Conservation (phyloP, 2,888 invertebrate genomes). For the Ormyrus nitidulus region DNA sequence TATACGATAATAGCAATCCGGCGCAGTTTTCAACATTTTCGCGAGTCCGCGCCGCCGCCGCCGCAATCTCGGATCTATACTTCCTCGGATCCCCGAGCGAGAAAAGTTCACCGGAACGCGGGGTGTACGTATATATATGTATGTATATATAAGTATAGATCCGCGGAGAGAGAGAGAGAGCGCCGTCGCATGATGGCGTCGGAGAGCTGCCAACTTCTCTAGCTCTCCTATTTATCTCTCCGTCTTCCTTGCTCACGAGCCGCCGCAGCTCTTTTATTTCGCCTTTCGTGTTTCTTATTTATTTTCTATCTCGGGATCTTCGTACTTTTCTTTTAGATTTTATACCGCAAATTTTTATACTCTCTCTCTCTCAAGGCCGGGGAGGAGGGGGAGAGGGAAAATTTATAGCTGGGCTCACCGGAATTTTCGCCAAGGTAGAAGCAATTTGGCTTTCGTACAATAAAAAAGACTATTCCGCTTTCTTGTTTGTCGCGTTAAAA, state of each 20-base stretch:
- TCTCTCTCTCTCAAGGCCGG: background rate
- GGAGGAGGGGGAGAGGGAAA: background rate
- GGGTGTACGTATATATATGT: background rate
- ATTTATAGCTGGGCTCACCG: slow-evolving; percentile 29
- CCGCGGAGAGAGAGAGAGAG: background rate
- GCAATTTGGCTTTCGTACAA: too few species aligned
- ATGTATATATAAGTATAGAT: too few species aligned
- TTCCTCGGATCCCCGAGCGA: slow-evolving; percentile 22
- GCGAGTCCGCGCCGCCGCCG: slow-evolving; percentile 2
- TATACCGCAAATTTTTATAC: slow-evolving; percentile 38
- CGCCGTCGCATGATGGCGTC: slow-evolving; percentile 39
- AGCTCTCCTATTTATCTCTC: slow-evolving; percentile 40
- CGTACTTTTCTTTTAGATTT: slow-evolving; percentile 45
- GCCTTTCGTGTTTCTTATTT: slow-evolving; percentile 40
- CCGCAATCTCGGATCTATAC: slow-evolving; percentile 46
- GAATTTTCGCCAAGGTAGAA: background rate
- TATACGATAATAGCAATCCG: slow-evolving; percentile 41
- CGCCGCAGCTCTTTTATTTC: slow-evolving; percentile 14
- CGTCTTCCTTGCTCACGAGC: background rate
- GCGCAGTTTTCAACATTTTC: slow-evolving; percentile 47
- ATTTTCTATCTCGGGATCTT: slow-evolving; percentile 21
- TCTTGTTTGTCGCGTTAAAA: too few species aligned
- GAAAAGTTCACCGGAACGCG: slow-evolving; percentile 34
- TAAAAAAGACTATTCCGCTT: too few species aligned
- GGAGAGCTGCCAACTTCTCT: slow-evolving; percentile 44